Percentiles rank a stretch among this genome's conserved stretches.
These are phyloP conservation scores for Apodemia zela DNA, from an alignment of 2,888 invertebrate genomes.

Conservation along the genomic window DNA sequence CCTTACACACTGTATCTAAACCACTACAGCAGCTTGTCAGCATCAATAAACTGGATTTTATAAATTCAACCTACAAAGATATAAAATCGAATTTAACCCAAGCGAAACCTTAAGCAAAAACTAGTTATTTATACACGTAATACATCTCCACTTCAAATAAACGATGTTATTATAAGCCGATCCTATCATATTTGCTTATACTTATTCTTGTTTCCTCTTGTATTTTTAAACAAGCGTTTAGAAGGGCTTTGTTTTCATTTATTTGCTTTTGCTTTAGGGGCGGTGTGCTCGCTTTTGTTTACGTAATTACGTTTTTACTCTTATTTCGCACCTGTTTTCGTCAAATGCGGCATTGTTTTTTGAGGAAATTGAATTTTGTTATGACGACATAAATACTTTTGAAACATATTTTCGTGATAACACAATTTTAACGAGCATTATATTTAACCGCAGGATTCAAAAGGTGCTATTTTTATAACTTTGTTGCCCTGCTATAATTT, in stretches of 20 bases:
- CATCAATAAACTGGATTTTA: too few relatives aligned
- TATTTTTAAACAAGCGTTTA: conserved; percentile 35
- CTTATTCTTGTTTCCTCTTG: conserved; percentile 35
- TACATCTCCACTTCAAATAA: background rate
- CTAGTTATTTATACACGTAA: background rate
- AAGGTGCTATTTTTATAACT: too few relatives aligned
- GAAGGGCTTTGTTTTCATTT: conserved; percentile 44
- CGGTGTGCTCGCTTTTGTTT: conserved; percentile 34
- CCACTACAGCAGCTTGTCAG: too few relatives aligned
- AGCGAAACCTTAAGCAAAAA: background rate
- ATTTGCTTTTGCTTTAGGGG: conserved; percentile 49
- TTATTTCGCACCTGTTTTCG: conserved; percentile 36
- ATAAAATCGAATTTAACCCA: background rate
- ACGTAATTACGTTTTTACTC: conserved; percentile 39
- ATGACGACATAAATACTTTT: conserved; percentile 3
- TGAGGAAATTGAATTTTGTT: conserved; percentile 8
- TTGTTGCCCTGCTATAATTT: too few relatives aligned
- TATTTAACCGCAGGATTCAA: too few relatives aligned
- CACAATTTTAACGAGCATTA: background rate
- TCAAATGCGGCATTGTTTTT: conserved; percentile 26
- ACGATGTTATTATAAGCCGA: conserved; percentile 14
- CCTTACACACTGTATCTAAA: too few relatives aligned
- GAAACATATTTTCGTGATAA: background rate
- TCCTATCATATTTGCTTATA: conserved; percentile 25
- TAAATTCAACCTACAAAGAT: too few relatives aligned